Conservation (phyloP, 2,888 invertebrate species). For the Brachyptera risi region DNA sequence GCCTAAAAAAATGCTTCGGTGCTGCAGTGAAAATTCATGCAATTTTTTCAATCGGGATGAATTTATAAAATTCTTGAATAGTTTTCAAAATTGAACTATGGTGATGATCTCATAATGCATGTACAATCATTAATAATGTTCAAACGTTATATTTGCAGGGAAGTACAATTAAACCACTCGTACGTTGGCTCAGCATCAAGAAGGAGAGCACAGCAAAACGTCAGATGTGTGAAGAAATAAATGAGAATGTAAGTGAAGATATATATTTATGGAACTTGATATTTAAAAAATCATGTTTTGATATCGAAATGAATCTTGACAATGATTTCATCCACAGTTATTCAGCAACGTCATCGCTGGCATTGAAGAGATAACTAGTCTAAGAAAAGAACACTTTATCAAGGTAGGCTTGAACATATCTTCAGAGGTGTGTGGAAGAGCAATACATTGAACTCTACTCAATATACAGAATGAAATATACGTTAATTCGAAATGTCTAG, state of each 20-base stretch:
- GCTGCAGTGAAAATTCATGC: no score
- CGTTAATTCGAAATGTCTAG: background rate
- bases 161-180: constrained; percentile 56
- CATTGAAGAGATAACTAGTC: constrained; percentile 53
- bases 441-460: no score
- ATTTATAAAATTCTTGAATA: no score
- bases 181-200: constrained; percentile 52
- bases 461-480: no score
- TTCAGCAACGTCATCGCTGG: constrained; percentile 56
- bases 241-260: constrained; percentile 48
- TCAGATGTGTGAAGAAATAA: constrained; percentile 53
- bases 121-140: no score
- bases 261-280: no score
- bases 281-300: background rate
- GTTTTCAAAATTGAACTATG: no score
- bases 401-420: no score
- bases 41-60: no score
- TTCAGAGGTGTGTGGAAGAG: no score
- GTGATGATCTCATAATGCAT: no score
- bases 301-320: background rate
- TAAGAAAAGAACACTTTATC: constrained; percentile 49
- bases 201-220: constrained; percentile 42
- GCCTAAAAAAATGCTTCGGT: no score
- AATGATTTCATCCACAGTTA: constrained; percentile 38
- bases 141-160: constrained; percentile 52